These are phyloP conservation scores for Eumacrocentrus americanus DNA, from an alignment of 2,888 invertebrate genomes.

Conservation along the genomic window DNA sequence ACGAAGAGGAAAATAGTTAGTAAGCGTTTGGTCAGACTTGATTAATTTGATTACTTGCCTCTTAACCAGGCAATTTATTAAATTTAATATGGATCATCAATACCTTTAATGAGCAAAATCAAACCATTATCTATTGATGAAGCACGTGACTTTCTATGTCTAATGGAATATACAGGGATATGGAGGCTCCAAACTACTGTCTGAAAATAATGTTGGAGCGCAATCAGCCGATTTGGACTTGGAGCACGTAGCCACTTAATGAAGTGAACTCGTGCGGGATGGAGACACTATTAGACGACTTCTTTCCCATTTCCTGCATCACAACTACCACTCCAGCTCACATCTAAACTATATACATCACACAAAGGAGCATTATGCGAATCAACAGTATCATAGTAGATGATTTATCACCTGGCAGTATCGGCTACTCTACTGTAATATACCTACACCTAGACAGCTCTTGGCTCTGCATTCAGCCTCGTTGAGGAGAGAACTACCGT, in stretches of 20 bases:
- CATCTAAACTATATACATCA: too few relatives aligned
- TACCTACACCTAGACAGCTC: neutral
- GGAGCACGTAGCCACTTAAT: conserved; percentile 52
- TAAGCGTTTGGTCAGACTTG: neutral
- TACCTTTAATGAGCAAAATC: too few relatives aligned
- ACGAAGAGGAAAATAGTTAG: neutral
- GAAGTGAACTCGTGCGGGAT: conserved; percentile 44
- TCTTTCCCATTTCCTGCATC: too few relatives aligned
- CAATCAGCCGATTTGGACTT: conserved; percentile 42
- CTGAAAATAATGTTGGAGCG: conserved; percentile 39
- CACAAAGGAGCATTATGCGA: conserved; percentile 29
- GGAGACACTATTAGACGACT: neutral
- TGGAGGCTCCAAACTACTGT: too few relatives aligned
- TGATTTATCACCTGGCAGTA: conserved; percentile 37
- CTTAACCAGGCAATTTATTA: conserved; percentile 6
- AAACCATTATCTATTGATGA: too few relatives aligned
- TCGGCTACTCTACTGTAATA: conserved; percentile 16
- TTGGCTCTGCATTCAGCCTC: conserved; percentile 9
- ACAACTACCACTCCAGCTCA: too few relatives aligned
- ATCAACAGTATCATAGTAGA: conserved; percentile 40
- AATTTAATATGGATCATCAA: conserved; percentile 13
- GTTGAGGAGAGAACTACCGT: conserved; percentile 18
- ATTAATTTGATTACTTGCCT: neutral
- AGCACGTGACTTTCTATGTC: too few relatives aligned
- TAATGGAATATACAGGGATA: too few relatives aligned